Conservation (phyloP, 2,113 vertebrate genomes). For the Chlamydotis undulata region DNA sequence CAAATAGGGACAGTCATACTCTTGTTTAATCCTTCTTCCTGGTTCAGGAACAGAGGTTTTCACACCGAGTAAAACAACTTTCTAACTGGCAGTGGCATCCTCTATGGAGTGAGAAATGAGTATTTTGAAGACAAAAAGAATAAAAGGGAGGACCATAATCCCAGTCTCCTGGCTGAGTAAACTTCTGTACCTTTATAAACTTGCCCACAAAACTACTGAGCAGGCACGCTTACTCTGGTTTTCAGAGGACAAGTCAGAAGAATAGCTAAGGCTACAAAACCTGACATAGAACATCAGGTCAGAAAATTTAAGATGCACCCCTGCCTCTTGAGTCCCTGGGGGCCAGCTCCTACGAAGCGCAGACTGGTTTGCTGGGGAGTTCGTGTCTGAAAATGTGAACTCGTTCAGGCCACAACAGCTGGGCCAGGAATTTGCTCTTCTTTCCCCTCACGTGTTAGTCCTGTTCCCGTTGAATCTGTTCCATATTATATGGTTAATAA, state of each 20-base stretch:
- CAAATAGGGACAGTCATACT: fast-evolving
- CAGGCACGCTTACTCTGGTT: background rate
- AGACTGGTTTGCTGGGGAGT: background rate
- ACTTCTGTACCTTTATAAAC: background rate
- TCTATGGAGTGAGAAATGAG: background rate
- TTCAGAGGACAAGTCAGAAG: background rate
- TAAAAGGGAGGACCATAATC: background rate
- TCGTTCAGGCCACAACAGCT: background rate
- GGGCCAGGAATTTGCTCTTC: background rate
- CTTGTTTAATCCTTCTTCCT: background rate
- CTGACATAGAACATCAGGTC: background rate
- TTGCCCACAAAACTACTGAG: background rate
- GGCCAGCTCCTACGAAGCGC: background rate
- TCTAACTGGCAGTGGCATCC: background rate
- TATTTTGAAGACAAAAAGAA: background rate
- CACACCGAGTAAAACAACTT: background rate
- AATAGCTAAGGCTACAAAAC: background rate
- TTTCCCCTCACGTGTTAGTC: background rate
- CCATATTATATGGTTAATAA: background rate
- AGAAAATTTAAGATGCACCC: background rate
- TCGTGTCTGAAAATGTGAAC: background rate
- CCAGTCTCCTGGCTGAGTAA: background rate
- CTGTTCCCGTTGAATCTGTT: background rate
- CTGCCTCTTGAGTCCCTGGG: background rate
- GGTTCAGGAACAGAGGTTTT: background rate